A percentile compares a stretch with the other conserved stretches of the same genome.
Conservation (phyloP, 2,113 vertebrate species). For the Siniperca chuatsi region DNA sequence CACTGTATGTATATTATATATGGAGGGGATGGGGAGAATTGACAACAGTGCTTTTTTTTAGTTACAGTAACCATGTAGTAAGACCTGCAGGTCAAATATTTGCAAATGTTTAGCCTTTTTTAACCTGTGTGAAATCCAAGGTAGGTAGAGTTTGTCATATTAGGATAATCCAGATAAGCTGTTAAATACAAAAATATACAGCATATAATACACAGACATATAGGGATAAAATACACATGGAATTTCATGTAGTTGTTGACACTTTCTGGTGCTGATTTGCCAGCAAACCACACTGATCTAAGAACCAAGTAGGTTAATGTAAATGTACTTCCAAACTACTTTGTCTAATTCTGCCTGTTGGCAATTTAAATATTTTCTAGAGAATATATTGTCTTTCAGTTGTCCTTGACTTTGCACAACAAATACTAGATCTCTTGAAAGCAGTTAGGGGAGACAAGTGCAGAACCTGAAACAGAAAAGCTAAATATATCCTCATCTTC, state of each 20-base stretch:
- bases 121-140: constrained; percentile 26
- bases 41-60: constrained; percentile 11
- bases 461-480: constrained; percentile 27
- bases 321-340: constrained; percentile 5
- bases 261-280: constrained; percentile 17
- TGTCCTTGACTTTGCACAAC: constrained; percentile 42
- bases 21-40: background rate
- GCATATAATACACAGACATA: background rate
- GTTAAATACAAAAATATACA: background rate
- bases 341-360: background rate
- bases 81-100: constrained; percentile 36
- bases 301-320: background rate
- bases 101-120: constrained; percentile 16
- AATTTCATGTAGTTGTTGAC: background rate
- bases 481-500: constrained; percentile 2
- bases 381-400: constrained; percentile 32
- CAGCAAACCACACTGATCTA: background rate
- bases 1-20: constrained; percentile 42
- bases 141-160: constrained; percentile 42
- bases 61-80: background rate
- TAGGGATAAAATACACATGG: background rate
- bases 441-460: constrained; percentile 27
- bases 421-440: constrained; percentile 22
- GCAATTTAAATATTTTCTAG: constrained; percentile 1
- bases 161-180: constrained; percentile 64